These are phyloP conservation scores for Diplosoma virens DNA, from an alignment of 23 tunicate genomes.

Conservation along the genomic window DNA sequence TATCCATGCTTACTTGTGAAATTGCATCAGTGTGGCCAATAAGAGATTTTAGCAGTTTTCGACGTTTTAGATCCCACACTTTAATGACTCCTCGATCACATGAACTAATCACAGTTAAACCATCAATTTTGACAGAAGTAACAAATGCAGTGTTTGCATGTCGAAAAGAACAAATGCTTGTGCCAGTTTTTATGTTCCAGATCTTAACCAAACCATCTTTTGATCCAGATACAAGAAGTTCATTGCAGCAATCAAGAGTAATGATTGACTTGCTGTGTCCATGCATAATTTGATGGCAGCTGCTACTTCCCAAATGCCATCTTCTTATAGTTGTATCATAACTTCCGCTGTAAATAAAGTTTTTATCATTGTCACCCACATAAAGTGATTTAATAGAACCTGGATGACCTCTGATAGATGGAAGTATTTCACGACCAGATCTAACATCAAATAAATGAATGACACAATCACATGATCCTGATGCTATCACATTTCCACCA, in stretches of 20 bases:
- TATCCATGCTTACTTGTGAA: conserved; percentile 44
- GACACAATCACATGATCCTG: conserved; percentile 19
- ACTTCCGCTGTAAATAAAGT: conserved; percentile 69
- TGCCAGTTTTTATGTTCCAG: conserved; percentile 42
- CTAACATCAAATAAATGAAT: conserved; percentile 13
- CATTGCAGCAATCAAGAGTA: conserved; percentile 32
- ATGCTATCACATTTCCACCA: conserved; percentile 33
- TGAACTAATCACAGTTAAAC: conserved; percentile 32
- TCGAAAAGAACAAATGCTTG: conserved; percentile 55
- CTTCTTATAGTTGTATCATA: conserved; percentile 58
- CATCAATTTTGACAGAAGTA: conserved; percentile 46
- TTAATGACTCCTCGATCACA: conserved; percentile 66
- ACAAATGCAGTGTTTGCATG: conserved; percentile 44
- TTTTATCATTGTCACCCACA: conserved; percentile 31
- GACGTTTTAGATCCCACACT: conserved; percentile 44
- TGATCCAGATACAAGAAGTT: conserved; percentile 62
- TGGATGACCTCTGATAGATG: conserved; percentile 59
- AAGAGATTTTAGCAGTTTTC: conserved; percentile 31
- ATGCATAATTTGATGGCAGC: conserved; percentile 63
- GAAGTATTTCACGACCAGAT: conserved; percentile 13
- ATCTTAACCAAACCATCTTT: conserved; percentile 68
- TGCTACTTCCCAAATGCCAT: conserved; percentile 55
- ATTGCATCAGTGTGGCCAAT: conserved; percentile 30
- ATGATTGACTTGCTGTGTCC: conserved; percentile 62
- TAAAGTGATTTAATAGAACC: conserved; percentile 58